Evolutionary conservation across 1,140 invertebrate genomes (phyloP).

Genomic region (Lordiphosa stackelbergi): DNA sequence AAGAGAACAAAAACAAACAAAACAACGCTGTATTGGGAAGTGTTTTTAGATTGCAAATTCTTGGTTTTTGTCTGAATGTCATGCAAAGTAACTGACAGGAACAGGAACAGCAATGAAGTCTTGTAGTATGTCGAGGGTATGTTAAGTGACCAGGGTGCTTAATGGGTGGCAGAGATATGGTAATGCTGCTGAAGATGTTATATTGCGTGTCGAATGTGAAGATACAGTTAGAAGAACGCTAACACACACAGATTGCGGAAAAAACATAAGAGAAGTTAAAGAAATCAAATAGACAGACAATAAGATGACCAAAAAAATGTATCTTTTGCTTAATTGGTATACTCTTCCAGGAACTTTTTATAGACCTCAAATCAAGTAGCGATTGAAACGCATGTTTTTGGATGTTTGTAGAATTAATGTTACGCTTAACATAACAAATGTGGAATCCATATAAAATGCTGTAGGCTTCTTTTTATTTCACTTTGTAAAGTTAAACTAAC

Average conservation of each 20-base stretch:
- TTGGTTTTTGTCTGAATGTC: slow-evolving; percentile 15
- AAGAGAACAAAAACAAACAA: slow-evolving; percentile 20
- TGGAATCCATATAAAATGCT: no score
- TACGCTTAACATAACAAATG: no score
- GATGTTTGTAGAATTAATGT: no score
- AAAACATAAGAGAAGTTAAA: slow-evolving; percentile 21
- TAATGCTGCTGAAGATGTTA: slow-evolving; percentile 22
- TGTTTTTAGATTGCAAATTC: no score
- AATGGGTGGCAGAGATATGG: slow-evolving; percentile 8
- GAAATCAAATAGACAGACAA: slow-evolving; percentile 8
- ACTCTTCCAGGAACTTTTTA: neutral
- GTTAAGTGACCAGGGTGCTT: slow-evolving; percentile 13
- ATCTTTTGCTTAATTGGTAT: neutral
- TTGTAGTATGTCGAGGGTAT: slow-evolving; percentile 22
- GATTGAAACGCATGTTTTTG: no score
- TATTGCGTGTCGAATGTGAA: slow-evolving; percentile 42
- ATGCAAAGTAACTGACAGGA: slow-evolving; percentile 58
- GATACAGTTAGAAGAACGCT: slow-evolving; percentile 39
- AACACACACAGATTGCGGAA: slow-evolving; percentile 31
- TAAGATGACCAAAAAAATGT: slow-evolving; percentile 2
- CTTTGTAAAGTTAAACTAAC: no score
- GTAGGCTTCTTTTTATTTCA: no score
- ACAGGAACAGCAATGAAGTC: slow-evolving; percentile 47
- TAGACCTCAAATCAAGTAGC: no score
- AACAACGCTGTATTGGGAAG: slow-evolving; percentile 7